Percentiles rank a stretch among this genome's conserved stretches.
Conservation (phyloP, 1,140 invertebrate species). For the Drosophila parabipectinata region DNA sequence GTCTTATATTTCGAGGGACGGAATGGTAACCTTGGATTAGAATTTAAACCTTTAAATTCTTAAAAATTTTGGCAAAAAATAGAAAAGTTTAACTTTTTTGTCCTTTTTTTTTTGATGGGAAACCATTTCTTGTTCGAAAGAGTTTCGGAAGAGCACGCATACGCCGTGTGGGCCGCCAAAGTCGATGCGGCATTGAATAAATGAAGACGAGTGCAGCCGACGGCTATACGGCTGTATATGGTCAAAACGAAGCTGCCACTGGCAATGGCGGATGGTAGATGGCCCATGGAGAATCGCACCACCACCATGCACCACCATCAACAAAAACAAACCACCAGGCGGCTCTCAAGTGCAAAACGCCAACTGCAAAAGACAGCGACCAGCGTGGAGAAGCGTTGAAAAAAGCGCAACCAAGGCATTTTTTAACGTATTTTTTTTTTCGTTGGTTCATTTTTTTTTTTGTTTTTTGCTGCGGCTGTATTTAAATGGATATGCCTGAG, state of each 20-base stretch:
- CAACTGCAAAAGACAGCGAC: slow-evolving; percentile 75
- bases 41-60: neutral
- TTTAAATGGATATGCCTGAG: slow-evolving; percentile 66
- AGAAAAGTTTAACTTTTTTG: slow-evolving; percentile 8
- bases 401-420: slow-evolving; percentile 59
- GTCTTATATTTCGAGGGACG: neutral
- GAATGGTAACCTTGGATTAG: neutral
- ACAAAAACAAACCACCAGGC: slow-evolving; percentile 38
- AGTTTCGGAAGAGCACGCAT: slow-evolving; percentile 63
- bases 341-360: slow-evolving; percentile 74
- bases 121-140: slow-evolving; percentile 57
- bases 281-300: slow-evolving; percentile 23
- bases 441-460: slow-evolving; percentile 24
- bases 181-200: slow-evolving; percentile 69
- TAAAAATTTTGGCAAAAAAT: slow-evolving; percentile 16
- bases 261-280: slow-evolving; percentile 36
- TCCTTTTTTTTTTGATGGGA: slow-evolving; percentile 13
- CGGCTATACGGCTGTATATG: slow-evolving; percentile 41
- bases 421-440: slow-evolving; percentile 32
- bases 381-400: slow-evolving; percentile 43
- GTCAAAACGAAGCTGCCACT: slow-evolving; percentile 51
- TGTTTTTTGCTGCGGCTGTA: slow-evolving; percentile 24
- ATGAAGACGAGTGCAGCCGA: slow-evolving; percentile 64
- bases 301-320: slow-evolving; percentile 25
- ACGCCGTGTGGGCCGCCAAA: slow-evolving; percentile 66